phyloP scores from a whole-genome alignment of 2,888 invertebrate species.

The Operophtera brumata region DNA sequence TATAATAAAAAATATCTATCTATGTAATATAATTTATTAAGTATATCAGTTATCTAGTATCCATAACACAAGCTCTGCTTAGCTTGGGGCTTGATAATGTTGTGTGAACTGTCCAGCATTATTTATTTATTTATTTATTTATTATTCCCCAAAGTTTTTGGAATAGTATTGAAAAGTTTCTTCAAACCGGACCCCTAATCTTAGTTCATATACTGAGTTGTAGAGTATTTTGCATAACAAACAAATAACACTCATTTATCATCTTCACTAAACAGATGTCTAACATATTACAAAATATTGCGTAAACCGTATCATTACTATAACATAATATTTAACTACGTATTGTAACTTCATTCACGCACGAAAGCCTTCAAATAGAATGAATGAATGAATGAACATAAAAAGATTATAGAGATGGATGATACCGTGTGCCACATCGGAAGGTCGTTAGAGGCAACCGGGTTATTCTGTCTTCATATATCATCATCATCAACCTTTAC shows the following conservation, averaged over 20 bases:
- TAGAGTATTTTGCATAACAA: constrained; percentile 8
- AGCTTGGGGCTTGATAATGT: no score
- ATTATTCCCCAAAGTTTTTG: no score
- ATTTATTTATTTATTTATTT: no score
- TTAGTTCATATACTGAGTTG: neutral
- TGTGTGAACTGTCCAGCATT: no score
- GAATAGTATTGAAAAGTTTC: no score
- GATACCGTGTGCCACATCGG: constrained; percentile 28
- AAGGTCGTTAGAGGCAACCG: constrained; percentile 32
- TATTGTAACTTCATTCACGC: constrained; percentile 33
- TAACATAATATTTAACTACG: constrained; percentile 31
- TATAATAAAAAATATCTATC: no score
- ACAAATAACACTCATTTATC: constrained; percentile 12
- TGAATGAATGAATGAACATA: constrained; percentile 36
- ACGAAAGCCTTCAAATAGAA: constrained; percentile 30
- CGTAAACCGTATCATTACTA: constrained; percentile 23
- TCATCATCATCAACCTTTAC: no score
- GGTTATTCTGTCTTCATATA: constrained; percentile 34
- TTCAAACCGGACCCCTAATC: no score
- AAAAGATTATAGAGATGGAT: constrained; percentile 36
- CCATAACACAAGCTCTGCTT: no score
- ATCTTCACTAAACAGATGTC: constrained; percentile 13
- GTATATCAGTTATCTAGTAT: no score
- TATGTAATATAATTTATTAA: no score
- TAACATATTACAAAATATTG: constrained; percentile 23